phyloP scores from a whole-genome alignment of 2,113 vertebrate species.

The Synodontis membranacea region DNA sequence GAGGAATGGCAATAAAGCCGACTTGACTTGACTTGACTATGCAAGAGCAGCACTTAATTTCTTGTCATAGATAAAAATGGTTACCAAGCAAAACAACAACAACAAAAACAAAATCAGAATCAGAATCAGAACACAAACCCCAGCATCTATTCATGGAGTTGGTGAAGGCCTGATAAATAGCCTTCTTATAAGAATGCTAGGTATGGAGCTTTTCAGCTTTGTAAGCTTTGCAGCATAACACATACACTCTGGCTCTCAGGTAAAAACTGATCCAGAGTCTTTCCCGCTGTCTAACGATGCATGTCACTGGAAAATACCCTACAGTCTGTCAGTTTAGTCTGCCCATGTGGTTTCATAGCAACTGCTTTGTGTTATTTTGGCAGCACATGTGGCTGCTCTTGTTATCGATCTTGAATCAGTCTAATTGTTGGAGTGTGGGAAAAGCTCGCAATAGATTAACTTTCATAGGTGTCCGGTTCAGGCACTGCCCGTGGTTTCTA shows the following conservation, averaged over 20 bases:
- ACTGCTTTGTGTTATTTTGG: background rate
- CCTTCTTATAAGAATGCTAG: no score
- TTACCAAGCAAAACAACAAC: background rate
- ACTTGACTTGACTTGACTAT: background rate
- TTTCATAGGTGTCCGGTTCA: background rate
- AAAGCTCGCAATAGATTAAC: background rate
- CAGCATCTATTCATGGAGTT: background rate
- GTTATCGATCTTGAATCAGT: background rate
- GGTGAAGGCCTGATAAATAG: background rate
- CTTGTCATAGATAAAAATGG: background rate
- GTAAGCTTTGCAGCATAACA: background rate
- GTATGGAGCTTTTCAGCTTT: background rate
- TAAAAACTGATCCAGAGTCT: conserved; percentile 11
- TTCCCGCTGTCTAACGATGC: background rate
- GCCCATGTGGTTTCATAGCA: conserved; percentile 8
- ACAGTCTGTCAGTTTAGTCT: background rate
- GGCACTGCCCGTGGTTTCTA: background rate
- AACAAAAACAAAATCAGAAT: background rate
- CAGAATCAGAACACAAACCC: background rate
- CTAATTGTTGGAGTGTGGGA: background rate
- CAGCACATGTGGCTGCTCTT: background rate
- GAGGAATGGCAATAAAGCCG: background rate
- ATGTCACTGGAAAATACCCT: conserved; percentile 26
- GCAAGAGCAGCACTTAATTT: background rate
- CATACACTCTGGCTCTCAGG: background rate